phyloP scores from a whole-genome alignment of 2,113 vertebrate species.

The Chaetodon auriga region DNA sequence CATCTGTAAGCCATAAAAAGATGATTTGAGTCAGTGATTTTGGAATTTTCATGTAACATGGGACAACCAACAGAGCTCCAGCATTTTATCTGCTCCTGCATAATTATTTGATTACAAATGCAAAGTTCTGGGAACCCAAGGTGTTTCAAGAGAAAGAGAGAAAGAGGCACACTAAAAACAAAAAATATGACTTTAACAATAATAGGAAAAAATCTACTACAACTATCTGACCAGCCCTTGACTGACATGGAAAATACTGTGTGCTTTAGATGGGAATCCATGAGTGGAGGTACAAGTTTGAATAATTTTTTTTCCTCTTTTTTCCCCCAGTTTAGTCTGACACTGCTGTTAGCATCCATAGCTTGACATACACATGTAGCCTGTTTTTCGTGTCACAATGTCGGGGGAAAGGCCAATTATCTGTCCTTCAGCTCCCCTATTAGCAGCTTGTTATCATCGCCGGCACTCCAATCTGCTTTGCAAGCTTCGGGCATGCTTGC shows the following conservation, averaged over 20 bases:
- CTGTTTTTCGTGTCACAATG: constrained; percentile 32
- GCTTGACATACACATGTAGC: background rate
- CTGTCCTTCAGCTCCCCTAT: constrained; percentile 26
- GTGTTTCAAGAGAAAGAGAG: background rate
- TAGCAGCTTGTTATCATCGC: constrained; percentile 40
- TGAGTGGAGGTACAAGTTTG: background rate
- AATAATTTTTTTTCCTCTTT: background rate
- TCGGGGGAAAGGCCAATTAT: constrained; percentile 26
- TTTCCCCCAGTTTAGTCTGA: background rate
- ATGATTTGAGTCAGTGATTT: background rate
- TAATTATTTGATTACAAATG: background rate
- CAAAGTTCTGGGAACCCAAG: background rate
- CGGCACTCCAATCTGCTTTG: constrained; percentile 20
- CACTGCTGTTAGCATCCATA: constrained; percentile 5
- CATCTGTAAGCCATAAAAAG: background rate
- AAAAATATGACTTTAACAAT: background rate
- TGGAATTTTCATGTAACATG: background rate
- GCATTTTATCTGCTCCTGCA: background rate
- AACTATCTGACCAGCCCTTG: background rate
- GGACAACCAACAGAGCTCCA: constrained; percentile 1
- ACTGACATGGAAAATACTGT: constrained; percentile 33
- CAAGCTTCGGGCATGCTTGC: background rate
- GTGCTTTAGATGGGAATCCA: background rate
- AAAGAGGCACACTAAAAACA: background rate
- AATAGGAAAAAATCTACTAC: background rate